Base-by-base conservation (phyloP, 2,888 invertebrate species). In the Dynastes tityus region DNA sequence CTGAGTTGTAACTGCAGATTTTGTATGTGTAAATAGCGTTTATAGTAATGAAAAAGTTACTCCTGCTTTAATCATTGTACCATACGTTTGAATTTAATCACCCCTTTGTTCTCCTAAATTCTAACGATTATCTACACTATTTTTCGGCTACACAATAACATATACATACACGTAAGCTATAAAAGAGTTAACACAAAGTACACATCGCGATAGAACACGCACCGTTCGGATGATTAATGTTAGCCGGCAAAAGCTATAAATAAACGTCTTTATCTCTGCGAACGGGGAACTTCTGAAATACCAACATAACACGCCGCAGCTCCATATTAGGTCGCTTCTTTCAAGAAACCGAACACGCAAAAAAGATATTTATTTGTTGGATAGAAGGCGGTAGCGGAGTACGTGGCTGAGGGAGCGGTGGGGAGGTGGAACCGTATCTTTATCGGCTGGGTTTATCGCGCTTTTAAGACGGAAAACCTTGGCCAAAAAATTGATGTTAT, bases 301-400 rank as follows among this genome's bases (percentile, higher is more conserved):
- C 55, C 55, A 58, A 58, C 55, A 55, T 58, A 58, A 58, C 55
- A 55, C 22, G 55, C 55, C 22, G 55, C 22, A 16, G 55, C 11
- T 45, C 55, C 8, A 58, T 58, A 58, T 58, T 58, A 58, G 55
- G 55, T 58, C 55, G 55, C 55, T 22, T 58, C 55, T 58, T 22
- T 16, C 55, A 58, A 58, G 27, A 58, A 67, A 67, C 16, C 16
- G 22, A 45, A 16, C 65, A 67, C 65, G 65, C 65, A 45, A 67
- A 67, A 67, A 67, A 67, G 65, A 67, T 67, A 67, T 67, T 67
- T 67, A 45, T 67, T 67, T 58, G 55, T 55, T 55, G 22, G 22
- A 8, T 22, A 22, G 55, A 58, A 16, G 16, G 55, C 8, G 55
- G 55, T 45, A 45, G 45, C 45, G 11, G 45, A 45, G 45, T 8